Evolutionary conservation across 1,140 invertebrate genomes (phyloP).

Genomic region (Aculops lycopersici): DNA sequence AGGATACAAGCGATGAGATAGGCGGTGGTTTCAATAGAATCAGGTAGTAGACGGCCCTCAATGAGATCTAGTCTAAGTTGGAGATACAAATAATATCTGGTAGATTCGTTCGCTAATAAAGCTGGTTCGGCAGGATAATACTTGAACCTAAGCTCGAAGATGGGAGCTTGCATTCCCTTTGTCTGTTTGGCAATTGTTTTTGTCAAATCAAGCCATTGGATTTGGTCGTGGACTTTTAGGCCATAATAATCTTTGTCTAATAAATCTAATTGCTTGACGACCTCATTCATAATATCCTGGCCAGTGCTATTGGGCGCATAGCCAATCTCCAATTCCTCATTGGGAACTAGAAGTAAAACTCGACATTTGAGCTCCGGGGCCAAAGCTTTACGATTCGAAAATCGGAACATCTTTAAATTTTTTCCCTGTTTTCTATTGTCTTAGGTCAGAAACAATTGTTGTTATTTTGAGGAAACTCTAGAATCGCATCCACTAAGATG

Average conservation of each 20-base stretch:
- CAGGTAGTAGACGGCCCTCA: constrained; percentile 65
- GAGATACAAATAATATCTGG: constrained; percentile 62
- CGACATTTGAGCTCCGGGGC: constrained; percentile 68
- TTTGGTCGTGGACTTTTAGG: constrained; percentile 59
- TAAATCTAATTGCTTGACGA: constrained; percentile 67
- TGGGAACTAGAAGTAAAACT: constrained; percentile 63
- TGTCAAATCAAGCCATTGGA: constrained; percentile 70
- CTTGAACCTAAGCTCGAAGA: constrained; percentile 63
- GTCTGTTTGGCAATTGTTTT: constrained; percentile 76
- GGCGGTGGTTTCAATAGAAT: constrained; percentile 42
- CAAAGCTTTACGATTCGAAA: too few relatives aligned
- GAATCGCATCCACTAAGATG: too few relatives aligned
- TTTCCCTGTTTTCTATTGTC: too few relatives aligned
- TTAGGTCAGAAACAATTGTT: too few relatives aligned
- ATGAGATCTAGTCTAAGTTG: constrained; percentile 71
- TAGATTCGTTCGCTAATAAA: constrained; percentile 47
- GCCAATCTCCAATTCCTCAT: constrained; percentile 69
- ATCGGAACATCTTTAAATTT: too few relatives aligned
- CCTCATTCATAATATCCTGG: constrained; percentile 61
- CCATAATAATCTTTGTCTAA: constrained; percentile 91
- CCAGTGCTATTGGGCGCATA: constrained; percentile 81
- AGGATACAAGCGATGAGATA: constrained; percentile 63
- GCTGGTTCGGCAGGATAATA: constrained; percentile 71
- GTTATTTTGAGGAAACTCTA: too few relatives aligned
- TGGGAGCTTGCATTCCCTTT: constrained; percentile 25